Evolutionary conservation across 1,140 invertebrate genomes (phyloP).

Genomic region (Ceratina australensis): DNA sequence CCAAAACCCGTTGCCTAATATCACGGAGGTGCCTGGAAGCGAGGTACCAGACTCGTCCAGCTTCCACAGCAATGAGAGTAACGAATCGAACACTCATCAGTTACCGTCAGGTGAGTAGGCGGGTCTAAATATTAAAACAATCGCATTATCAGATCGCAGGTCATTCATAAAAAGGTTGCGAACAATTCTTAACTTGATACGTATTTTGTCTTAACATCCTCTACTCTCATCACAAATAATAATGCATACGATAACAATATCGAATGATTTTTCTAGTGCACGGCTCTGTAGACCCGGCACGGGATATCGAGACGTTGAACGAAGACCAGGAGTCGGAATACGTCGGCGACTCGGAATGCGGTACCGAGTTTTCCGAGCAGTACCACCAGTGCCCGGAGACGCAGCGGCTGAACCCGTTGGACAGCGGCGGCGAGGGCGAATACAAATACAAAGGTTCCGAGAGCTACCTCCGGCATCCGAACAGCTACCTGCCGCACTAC

Average conservation of each 20-base stretch:
- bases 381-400: slow-evolving; percentile 80
- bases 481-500: slow-evolving; percentile 90
- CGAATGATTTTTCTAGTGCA: slow-evolving; percentile 70
- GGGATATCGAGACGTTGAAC: slow-evolving; percentile 85
- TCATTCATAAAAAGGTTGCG: neutral
- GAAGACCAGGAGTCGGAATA: slow-evolving; percentile 88
- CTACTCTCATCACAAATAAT: neutral
- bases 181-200: too few relatives aligned
- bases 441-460: slow-evolving; percentile 81
- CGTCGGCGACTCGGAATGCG: slow-evolving; percentile 84
- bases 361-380: slow-evolving; percentile 82
- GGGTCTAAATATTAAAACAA: too few relatives aligned
- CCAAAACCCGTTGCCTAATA: slow-evolving; percentile 92
- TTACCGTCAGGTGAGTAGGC: slow-evolving; percentile 77
- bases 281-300: slow-evolving; percentile 80
- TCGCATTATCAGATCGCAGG: too few relatives aligned
- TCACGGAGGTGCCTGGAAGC: slow-evolving; percentile 94
- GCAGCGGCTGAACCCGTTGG: slow-evolving; percentile 82
- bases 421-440: slow-evolving; percentile 83
- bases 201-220: too few relatives aligned
- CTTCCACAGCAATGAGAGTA: slow-evolving; percentile 93
- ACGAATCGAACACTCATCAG: slow-evolving; percentile 85
- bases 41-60: slow-evolving; percentile 94
- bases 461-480: slow-evolving; percentile 89
- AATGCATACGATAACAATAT: neutral